Conservation (phyloP, 2,113 vertebrate species). For the Shinisaurus crocodilurus region DNA sequence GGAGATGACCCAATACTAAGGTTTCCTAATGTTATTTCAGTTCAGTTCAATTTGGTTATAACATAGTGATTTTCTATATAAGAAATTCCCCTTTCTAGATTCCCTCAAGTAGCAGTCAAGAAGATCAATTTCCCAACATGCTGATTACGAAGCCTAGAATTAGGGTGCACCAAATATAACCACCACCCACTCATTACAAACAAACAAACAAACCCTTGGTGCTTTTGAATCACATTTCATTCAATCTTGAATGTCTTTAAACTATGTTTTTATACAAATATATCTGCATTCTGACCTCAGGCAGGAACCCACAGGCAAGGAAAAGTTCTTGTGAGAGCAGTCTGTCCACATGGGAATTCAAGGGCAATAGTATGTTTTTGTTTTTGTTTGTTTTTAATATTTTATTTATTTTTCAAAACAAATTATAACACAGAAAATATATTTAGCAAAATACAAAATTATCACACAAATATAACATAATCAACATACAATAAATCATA, state of each 20-base stretch:
- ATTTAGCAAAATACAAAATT: no score
- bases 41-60: background rate
- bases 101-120: background rate
- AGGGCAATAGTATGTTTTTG: no score
- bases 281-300: background rate
- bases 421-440: no score
- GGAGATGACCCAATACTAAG: no score
- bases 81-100: background rate
- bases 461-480: no score
- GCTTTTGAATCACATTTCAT: background rate
- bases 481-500: no score
- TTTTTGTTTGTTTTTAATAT: background rate
- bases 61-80: background rate
- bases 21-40: no score
- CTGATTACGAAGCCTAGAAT: background rate
- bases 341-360: background rate
- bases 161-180: background rate
- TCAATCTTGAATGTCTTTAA: background rate
- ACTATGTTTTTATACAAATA: background rate
- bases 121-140: background rate
- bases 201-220: background rate
- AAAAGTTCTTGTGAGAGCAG: background rate
- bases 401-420: no score
- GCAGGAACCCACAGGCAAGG: background rate
- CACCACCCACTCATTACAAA: background rate